phyloP scores from a whole-genome alignment of 2,888 invertebrate genomes.

The Cheiracanthium punctorium region DNA sequence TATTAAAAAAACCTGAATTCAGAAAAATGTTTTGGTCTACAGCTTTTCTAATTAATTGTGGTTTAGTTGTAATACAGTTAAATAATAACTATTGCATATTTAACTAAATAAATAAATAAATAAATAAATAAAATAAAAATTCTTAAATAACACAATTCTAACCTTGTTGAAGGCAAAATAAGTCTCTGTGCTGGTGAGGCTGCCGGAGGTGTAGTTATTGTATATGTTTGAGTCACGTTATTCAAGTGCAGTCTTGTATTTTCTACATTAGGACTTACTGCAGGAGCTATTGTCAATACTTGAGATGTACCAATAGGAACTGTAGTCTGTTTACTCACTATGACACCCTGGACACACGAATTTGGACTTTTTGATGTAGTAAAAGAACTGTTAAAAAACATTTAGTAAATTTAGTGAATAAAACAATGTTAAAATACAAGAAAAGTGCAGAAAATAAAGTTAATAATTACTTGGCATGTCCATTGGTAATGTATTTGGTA shows the following conservation, averaged over 20 bases:
- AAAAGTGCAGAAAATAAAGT: neutral
- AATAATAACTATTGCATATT: no score
- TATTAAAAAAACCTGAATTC: no score
- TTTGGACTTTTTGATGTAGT: slow-evolving; percentile 36
- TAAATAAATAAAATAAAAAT: no score
- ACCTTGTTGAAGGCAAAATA: slow-evolving; percentile 63
- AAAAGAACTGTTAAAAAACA: slow-evolving; percentile 27
- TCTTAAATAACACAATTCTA: neutral
- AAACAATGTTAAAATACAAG: neutral
- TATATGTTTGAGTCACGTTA: slow-evolving; percentile 38
- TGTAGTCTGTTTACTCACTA: slow-evolving; percentile 52
- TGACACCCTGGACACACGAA: slow-evolving; percentile 55
- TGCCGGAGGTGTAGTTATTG: slow-evolving; percentile 45
- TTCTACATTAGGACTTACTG: slow-evolving; percentile 42
- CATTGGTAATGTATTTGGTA: slow-evolving; percentile 47
- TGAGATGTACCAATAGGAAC: slow-evolving; percentile 35
- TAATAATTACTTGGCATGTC: slow-evolving; percentile 45
- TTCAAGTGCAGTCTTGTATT: slow-evolving; percentile 46
- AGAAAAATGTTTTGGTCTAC: no score
- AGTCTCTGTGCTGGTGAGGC: slow-evolving; percentile 43
- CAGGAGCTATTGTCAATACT: slow-evolving; percentile 57
- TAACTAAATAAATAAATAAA: no score
- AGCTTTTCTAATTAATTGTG: no score
- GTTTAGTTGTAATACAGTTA: no score
- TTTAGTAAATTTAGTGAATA: neutral